Base-by-base conservation (phyloP, 2,888 invertebrate genomes). In the Acrobeloides nanus region DNA sequence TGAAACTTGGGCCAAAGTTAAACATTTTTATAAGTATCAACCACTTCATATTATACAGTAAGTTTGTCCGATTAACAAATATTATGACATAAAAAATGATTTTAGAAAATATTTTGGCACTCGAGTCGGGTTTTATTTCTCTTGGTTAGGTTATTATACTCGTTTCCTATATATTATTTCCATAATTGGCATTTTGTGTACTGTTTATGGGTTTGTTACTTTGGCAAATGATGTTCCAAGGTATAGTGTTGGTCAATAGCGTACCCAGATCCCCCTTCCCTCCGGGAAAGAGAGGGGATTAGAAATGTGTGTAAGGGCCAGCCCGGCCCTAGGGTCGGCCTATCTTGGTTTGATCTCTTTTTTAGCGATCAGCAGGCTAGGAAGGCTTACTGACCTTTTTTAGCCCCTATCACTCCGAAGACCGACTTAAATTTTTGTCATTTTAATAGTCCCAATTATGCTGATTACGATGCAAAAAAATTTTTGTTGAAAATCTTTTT, bases 21-120 rank as follows among this genome's bases (percentile, higher is more conserved):
- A 81, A 7, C 84, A 84, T 68, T 90, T 88, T 85, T 89, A 84
- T 76, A 90, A 89, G 73, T 84, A 84, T 51, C 93, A 95, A 72
- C 32, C 25, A n/a, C 35, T 35, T 7, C 35, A 35, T 18, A 7
- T 18, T n/a, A 12, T n/a, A 29, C 8, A 35, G n/a, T 18, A 35
- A 35, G 18, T 35, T n/a, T 7, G 18, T 35, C 18, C 35, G 35
- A 7, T 35, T 18, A 15, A 17, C 3, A 3, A 2, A 3, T 15
- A 15, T 25, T 52, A 29, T 31, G 21, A 38, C 24, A 32, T 54
- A n/a, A 12, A 21, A 12, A 12, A 18, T 17, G 12, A 6, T n/a
- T 61, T 45, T 40, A 68, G 61, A 27, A 51, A 59, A 8, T 69
- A 69, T 48, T 67, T 65, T 46, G 67, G 67, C 34, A 61, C 65